Evolutionary conservation across 2,113 vertebrate species (phyloP).

Genomic region (Merops nubicus): DNA sequence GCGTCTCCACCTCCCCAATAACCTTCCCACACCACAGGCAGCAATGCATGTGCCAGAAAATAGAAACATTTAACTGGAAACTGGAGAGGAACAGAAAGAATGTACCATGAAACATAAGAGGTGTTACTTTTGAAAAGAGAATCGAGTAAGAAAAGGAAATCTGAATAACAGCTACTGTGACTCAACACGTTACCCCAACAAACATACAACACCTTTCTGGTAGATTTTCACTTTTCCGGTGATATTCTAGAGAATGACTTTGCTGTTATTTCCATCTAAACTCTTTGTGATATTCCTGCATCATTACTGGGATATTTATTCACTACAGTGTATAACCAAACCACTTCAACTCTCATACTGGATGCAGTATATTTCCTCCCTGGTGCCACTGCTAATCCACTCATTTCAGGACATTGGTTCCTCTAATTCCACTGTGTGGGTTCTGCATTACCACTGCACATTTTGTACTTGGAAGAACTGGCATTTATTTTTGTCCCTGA

Average conservation of each 20-base stretch:
- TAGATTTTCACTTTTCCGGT: not conserved
- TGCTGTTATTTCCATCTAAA: not conserved
- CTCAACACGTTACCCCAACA: rapidly evolving
- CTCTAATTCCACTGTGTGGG: not conserved
- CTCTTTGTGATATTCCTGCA: not conserved
- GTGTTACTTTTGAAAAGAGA: not conserved
- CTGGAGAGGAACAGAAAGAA: not conserved
- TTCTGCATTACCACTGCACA: not conserved
- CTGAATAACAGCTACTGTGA: not conserved
- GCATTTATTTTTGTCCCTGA: not conserved
- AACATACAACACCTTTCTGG: rapidly evolving
- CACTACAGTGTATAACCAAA: not conserved
- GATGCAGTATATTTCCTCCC: not conserved
- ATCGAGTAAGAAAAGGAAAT: not conserved
- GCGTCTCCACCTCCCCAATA: rapidly evolving
- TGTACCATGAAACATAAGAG: rapidly evolving
- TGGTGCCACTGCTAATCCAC: not conserved
- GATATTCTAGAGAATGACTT: not conserved
- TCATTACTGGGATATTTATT: not conserved
- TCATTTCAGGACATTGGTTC: not conserved
- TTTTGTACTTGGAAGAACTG: not conserved
- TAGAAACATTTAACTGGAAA: not conserved
- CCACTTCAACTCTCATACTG: not conserved
- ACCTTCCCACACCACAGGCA: not conserved
- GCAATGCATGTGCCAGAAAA: not conserved